A percentile compares a stretch with the other conserved stretches of the same genome.
phyloP scores from a whole-genome alignment of 2,113 vertebrate species.

The Oncorhynchus gorbuscha region DNA sequence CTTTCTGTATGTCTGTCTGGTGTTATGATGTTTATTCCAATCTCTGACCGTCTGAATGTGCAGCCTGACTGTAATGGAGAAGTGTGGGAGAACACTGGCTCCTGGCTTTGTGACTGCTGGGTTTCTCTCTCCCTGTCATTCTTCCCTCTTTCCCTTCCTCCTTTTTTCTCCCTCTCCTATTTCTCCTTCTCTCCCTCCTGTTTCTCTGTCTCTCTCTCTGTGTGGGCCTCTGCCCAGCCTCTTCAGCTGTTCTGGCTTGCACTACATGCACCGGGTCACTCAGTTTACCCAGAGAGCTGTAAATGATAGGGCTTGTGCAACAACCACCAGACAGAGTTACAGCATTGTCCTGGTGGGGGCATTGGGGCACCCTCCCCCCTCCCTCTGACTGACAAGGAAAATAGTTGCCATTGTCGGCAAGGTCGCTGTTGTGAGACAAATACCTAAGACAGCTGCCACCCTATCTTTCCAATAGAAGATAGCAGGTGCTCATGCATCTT shows the following conservation, averaged over 20 bases:
- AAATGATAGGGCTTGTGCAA: slow-evolving; percentile 1
- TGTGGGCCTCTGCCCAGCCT: neutral
- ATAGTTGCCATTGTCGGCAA: neutral
- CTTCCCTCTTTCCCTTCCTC: neutral
- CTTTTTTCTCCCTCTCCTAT: neutral
- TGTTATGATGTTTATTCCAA: slow-evolving; percentile 24
- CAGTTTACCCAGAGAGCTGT: slow-evolving; percentile 15
- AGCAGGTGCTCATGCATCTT: neutral
- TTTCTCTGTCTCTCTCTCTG: neutral
- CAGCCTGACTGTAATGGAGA: slow-evolving; percentile 6
- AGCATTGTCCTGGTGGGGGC: neutral
- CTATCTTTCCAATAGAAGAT: neutral
- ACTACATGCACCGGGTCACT: slow-evolving; percentile 7
- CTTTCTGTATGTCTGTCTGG: neutral
- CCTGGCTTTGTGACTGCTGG: neutral
- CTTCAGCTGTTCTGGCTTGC: slow-evolving; percentile 21
- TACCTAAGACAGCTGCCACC: neutral
- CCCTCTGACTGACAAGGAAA: neutral
- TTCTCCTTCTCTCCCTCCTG: neutral
- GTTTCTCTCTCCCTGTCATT: neutral
- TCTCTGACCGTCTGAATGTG: neutral
- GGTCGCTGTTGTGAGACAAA: neutral
- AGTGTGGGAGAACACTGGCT: slow-evolving; percentile 7
- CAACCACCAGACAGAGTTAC: neutral
- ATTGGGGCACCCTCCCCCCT: neutral